A percentile compares a stretch with the other conserved stretches of the same genome.
Evolutionary conservation across 30 jellyfish, hydroid and myxozoan genomes (phyloP).

Genomic region (Hydractinia echinata): DNA sequence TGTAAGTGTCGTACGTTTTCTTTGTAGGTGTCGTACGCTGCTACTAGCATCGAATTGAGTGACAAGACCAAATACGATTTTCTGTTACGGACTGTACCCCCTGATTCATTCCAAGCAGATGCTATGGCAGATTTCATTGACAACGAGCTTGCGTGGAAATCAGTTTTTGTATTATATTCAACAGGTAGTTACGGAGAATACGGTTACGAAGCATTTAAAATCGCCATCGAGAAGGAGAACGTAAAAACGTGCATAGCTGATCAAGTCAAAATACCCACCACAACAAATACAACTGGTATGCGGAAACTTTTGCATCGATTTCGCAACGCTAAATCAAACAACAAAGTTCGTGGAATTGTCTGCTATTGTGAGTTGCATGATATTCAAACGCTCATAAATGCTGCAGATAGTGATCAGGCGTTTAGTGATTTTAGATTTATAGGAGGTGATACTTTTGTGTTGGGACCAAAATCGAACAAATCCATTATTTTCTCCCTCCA

Average conservation of each 20-base stretch:
- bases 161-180: slow-evolving; percentile 54
- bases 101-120: slow-evolving; percentile 71
- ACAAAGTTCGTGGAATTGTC: slow-evolving; percentile 50
- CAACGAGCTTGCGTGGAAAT: slow-evolving; percentile 53
- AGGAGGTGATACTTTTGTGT: slow-evolving; percentile 52
- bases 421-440: slow-evolving; percentile 37
- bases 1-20: neutral
- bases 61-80: slow-evolving; percentile 53
- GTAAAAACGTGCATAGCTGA: slow-evolving; percentile 51
- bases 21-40: slow-evolving; percentile 66
- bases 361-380: slow-evolving; percentile 68
- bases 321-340: slow-evolving; percentile 4
- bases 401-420: slow-evolving; percentile 8
- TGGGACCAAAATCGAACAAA: slow-evolving; percentile 30
- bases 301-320: slow-evolving; percentile 35
- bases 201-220: slow-evolving; percentile 46
- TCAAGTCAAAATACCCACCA: slow-evolving; percentile 30
- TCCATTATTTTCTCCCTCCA: slow-evolving; percentile 55
- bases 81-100: slow-evolving; percentile 84
- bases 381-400: slow-evolving; percentile 33
- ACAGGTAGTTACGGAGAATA: slow-evolving; percentile 73
- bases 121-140: slow-evolving; percentile 75
- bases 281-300: neutral
- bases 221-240: slow-evolving; percentile 28
- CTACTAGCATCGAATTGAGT: slow-evolving; percentile 74